phyloP scores from a whole-genome alignment of 2,113 vertebrate species.

The Lipophrys pholis region DNA sequence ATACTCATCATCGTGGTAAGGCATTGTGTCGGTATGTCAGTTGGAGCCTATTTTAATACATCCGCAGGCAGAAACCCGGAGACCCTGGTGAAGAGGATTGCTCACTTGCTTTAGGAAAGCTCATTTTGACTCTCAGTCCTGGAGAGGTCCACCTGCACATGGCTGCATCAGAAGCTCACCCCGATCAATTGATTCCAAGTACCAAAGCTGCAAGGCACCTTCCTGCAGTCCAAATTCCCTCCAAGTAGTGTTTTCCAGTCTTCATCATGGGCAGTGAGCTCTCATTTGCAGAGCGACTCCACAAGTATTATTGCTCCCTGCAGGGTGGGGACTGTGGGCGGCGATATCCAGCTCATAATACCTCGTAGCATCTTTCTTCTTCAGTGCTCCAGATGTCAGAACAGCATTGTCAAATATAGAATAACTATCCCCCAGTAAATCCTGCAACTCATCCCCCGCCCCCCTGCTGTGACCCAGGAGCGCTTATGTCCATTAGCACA shows the following conservation, averaged over 20 bases:
- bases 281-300: slow-evolving; percentile 45
- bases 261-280: slow-evolving; percentile 30
- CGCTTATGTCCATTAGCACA: slow-evolving; percentile 57
- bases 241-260: slow-evolving; percentile 1
- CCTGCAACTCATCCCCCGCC: slow-evolving; percentile 30
- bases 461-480: slow-evolving; percentile 37
- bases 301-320: slow-evolving; percentile 22
- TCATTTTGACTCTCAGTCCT: slow-evolving; percentile 16
- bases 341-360: slow-evolving; percentile 60
- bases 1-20: slow-evolving; percentile 76
- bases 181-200: too few relatives aligned
- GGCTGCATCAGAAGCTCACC: neutral
- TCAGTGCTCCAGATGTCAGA: slow-evolving; percentile 57
- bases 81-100: slow-evolving; percentile 5
- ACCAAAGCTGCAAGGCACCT: neutral
- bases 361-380: slow-evolving; percentile 55
- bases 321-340: slow-evolving; percentile 48
- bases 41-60: slow-evolving; percentile 26
- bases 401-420: slow-evolving; percentile 47
- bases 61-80: slow-evolving; percentile 25
- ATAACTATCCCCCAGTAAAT: slow-evolving; percentile 56
- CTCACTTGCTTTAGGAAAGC: slow-evolving; percentile 4
- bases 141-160: neutral
- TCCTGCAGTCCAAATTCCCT: slow-evolving; percentile 8
- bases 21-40: slow-evolving; percentile 63